Evolutionary conservation across 2,113 vertebrate genomes (phyloP), one percentile per base, ranked within the genome.

Genomic region (Sinocyclocheilus rhinocerous): DNA sequence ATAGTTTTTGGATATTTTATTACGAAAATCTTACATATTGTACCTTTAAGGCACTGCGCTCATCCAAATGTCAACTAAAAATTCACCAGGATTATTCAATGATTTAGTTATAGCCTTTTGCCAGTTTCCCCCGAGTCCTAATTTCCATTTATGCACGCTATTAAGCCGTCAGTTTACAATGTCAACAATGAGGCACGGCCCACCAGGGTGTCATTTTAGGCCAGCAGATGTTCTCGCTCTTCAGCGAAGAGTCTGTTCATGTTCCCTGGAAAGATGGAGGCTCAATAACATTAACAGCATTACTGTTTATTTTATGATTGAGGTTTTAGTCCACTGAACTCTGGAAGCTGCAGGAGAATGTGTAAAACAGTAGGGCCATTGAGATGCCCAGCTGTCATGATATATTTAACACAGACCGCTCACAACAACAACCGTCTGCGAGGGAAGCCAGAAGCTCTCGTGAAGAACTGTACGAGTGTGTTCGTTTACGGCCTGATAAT

Each of bases 161-260:
- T 83, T 72, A 70, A 72, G 11, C 52, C 26, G 5, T 33, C 67
- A 6, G 48, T 22, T 55, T n/a, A 52, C 12, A 57, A 72, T 2
- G 26, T 55, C 11, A 39, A 29, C n/a, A 67, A 81, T 67, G 76
- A 55, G 26, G 4, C 33, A 24, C 3, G 8, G 36, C 4, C 4
- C n/a, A 45, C 39, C n/a, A 45, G 61, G 7, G 79, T 81, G 79
- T 81, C 11, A 81, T 67, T 81, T 81, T 42, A 83, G 16, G 45
- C 81, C 59, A 67, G 18, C 81, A 83, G 26, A 83, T 83, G 81
- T 83, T 83, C 81, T 33, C 59, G 11, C 57, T 26, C 15, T 48
- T 61, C 77, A 61, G 18, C 7, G 45, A 82, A 69, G 9, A 29
- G 61, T 29, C 24, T 36, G 29, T 48, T 80, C 5, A 24, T 33